Percentiles rank a stretch among this genome's conserved stretches.
Conservation (phyloP, 1,140 invertebrate species). For the Diachasmimorpha longicaudata region DNA sequence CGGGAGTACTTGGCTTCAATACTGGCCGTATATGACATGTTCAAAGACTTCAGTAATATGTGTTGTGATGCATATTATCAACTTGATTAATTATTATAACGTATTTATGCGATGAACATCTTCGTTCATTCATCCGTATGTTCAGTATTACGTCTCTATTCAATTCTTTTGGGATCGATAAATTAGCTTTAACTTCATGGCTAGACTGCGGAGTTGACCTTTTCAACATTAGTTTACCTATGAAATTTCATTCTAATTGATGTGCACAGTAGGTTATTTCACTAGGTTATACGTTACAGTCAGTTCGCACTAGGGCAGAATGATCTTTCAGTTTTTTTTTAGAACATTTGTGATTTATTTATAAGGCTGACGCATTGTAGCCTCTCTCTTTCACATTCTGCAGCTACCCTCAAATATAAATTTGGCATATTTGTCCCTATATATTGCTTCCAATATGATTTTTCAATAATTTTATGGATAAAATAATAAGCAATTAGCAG, state of each 20-base stretch:
- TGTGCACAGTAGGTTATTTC: neutral
- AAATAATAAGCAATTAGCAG: too few relatives aligned
- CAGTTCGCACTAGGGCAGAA: slow-evolving; percentile 1
- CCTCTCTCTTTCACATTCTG: too few relatives aligned
- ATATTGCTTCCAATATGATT: too few relatives aligned
- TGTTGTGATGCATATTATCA: slow-evolving; percentile 17
- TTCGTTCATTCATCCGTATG: neutral
- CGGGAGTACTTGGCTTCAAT: slow-evolving; percentile 34
- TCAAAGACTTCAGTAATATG: slow-evolving; percentile 14
- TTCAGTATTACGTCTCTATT: neutral
- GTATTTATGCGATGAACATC: neutral
- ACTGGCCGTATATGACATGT: slow-evolving; percentile 3
- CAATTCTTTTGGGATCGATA: neutral
- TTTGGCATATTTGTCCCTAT: too few relatives aligned
- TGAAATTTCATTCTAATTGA: slow-evolving; percentile 23
- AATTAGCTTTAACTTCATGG: slow-evolving; percentile 17
- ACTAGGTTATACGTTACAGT: neutral
- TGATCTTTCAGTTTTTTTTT: neutral
- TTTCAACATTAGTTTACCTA: slow-evolving; percentile 7
- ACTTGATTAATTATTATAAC: slow-evolving; percentile 9
- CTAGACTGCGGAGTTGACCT: slow-evolving; percentile 14
- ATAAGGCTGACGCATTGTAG: neutral
- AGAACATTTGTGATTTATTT: neutral
- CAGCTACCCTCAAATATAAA: too few relatives aligned
- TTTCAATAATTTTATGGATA: too few relatives aligned